Percentiles rank a stretch among this genome's conserved stretches.
These are phyloP conservation scores for Pachyseris speciosa DNA, from an alignment of 64 coral and sea anemone genomes.

Conservation along the genomic window DNA sequence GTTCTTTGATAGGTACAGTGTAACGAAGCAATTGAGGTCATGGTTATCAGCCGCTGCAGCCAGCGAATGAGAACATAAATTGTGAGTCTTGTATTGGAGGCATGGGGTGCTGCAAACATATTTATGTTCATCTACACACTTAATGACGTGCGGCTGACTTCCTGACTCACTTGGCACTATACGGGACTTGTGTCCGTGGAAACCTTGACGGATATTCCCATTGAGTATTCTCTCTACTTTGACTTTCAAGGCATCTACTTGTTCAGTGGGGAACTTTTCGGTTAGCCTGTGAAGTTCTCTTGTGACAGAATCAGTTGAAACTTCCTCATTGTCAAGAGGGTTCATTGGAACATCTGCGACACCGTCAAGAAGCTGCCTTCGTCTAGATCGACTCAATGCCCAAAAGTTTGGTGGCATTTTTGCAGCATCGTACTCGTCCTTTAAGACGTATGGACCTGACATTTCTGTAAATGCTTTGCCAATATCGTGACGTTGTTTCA, in stretches of 20 bases:
- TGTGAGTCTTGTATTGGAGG: no score
- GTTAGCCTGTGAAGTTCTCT: neutral
- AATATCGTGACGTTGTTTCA: slow-evolving; percentile 52
- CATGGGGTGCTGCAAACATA: no score
- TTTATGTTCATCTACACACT: no score
- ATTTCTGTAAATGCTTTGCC: slow-evolving; percentile 44
- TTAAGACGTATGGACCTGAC: slow-evolving; percentile 22
- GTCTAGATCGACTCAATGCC: neutral
- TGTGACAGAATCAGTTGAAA: neutral
- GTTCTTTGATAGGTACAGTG: neutral
- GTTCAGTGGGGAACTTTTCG: neutral
- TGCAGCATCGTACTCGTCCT: slow-evolving; percentile 26
- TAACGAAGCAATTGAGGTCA: neutral
- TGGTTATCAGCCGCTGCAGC: no score
- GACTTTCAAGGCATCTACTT: neutral
- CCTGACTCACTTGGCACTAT: no score
- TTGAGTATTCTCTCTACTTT: slow-evolving; percentile 11
- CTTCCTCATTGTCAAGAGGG: neutral
- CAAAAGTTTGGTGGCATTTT: neutral
- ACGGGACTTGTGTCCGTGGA: slow-evolving; percentile 11
- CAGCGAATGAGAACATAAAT: no score
- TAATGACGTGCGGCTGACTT: no score
- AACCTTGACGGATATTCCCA: slow-evolving; percentile 19
- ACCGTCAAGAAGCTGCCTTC: neutral
- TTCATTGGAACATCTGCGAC: neutral